phyloP scores from a whole-genome alignment of 2,113 vertebrate species.

The Rhynchomys soricoides region DNA sequence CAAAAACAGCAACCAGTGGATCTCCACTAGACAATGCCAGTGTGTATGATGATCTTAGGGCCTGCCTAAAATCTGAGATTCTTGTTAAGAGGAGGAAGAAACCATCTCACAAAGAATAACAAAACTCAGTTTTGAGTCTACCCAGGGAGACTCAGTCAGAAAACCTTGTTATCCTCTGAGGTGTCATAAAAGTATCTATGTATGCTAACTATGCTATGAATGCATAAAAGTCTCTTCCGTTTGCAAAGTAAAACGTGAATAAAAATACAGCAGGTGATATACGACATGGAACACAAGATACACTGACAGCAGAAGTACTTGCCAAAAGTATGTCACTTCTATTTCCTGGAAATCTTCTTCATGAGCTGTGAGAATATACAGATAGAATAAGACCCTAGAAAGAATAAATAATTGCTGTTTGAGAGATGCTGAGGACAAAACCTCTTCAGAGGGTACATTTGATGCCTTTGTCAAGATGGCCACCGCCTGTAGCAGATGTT shows the following conservation, averaged over 20 bases:
- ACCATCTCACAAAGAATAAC: neutral
- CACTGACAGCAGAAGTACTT: neutral
- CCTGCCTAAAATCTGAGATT: neutral
- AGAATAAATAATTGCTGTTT: neutral
- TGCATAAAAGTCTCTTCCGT: neutral
- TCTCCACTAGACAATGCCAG: neutral
- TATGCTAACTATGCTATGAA: neutral
- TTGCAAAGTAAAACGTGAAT: neutral
- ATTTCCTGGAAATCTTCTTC: neutral
- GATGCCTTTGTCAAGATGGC: neutral
- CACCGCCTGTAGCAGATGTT: constrained; percentile 11
- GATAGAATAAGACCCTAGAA: neutral
- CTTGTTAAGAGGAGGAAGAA: neutral
- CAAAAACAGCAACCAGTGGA: neutral
- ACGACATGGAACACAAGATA: neutral
- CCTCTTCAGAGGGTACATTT: neutral
- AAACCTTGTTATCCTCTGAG: neutral
- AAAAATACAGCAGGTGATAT: neutral
- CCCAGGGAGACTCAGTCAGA: neutral
- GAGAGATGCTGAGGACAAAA: neutral
- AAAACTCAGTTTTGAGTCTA: no score
- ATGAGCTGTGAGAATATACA: neutral
- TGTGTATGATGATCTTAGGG: neutral
- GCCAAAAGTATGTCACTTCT: constrained; percentile 15
- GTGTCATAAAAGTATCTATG: neutral